phyloP scores from a whole-genome alignment of 1,140 invertebrate species.

The Caenorhabditis tropicalis region DNA sequence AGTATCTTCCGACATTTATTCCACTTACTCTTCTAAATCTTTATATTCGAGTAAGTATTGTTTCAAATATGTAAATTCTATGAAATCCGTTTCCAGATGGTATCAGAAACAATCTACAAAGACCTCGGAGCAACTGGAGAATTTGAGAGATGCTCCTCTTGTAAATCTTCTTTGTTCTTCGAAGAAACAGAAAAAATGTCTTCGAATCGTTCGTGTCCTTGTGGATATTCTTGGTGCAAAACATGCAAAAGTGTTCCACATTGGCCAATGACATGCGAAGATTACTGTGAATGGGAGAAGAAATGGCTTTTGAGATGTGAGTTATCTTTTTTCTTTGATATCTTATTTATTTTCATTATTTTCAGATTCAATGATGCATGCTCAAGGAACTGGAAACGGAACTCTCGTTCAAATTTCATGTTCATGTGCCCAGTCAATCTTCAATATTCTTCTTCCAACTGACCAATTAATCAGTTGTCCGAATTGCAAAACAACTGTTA shows the following conservation, averaged over 20 bases:
- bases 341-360: background rate
- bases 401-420: background rate
- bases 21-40: background rate
- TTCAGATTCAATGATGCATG: constrained; percentile 9
- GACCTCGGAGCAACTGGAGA: constrained; percentile 9
- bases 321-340: background rate
- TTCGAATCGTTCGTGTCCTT: constrained; percentile 3
- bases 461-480: background rate
- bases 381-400: background rate
- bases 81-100: background rate
- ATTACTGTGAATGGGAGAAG: constrained; percentile 18
- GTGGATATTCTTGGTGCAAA: constrained; percentile 16
- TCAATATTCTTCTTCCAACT: background rate
- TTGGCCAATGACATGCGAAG: background rate
- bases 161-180: background rate
- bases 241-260: background rate
- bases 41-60: constrained; percentile 6
- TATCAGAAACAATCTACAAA: constrained; percentile 25
- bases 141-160: background rate
- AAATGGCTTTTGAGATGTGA: constrained; percentile 18
- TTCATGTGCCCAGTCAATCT: background rate
- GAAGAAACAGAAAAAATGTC: background rate
- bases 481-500: background rate
- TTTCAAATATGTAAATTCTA: background rate
- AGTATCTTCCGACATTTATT: constrained; percentile 19